A percentile compares a stretch with the other conserved stretches of the same genome.
These are phyloP conservation scores for Anoplolepis gracilipes DNA, from an alignment of 1,140 invertebrate species.

Conservation along the genomic window DNA sequence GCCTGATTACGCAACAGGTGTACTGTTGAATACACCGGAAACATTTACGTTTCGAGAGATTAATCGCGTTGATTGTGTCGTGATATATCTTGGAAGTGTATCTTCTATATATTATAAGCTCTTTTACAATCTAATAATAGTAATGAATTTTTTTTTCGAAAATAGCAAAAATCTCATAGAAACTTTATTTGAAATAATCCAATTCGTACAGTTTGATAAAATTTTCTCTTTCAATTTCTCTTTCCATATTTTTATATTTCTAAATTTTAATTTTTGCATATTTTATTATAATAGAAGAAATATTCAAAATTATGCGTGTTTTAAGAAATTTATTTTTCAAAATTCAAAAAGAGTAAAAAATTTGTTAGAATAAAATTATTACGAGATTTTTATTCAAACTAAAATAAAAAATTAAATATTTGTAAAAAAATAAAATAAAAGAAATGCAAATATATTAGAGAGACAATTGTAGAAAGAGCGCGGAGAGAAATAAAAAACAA, in stretches of 20 bases:
- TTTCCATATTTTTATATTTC: too few relatives aligned
- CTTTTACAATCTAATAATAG: not conserved
- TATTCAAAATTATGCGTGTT: not conserved
- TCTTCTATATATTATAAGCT: not conserved
- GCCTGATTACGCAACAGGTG: conserved; percentile 34
- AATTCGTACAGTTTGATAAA: not conserved
- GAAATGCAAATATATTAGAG: not conserved
- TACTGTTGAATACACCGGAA: conserved; percentile 32
- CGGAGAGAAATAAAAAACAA: not conserved
- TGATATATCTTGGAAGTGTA: not conserved
- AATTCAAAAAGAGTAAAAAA: too few relatives aligned
- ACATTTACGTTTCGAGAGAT: conserved; percentile 16
- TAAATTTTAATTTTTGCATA: not conserved
- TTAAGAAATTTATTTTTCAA: too few relatives aligned
- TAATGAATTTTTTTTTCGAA: not conserved
- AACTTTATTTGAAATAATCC: not conserved
- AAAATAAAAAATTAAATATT: not conserved
- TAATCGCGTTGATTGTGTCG: conserved; percentile 12
- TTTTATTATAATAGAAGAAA: not conserved
- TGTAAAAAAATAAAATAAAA: not conserved
- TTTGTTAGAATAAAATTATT: not conserved
- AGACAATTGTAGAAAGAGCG: conserved; percentile 20
- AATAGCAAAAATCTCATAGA: not conserved
- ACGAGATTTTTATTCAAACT: not conserved
- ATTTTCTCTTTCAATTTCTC: not conserved